Percentiles rank a stretch among this genome's conserved stretches.
Conservation (phyloP, 2,797 vertebrate genomes). For the Rhincodon typus region DNA sequence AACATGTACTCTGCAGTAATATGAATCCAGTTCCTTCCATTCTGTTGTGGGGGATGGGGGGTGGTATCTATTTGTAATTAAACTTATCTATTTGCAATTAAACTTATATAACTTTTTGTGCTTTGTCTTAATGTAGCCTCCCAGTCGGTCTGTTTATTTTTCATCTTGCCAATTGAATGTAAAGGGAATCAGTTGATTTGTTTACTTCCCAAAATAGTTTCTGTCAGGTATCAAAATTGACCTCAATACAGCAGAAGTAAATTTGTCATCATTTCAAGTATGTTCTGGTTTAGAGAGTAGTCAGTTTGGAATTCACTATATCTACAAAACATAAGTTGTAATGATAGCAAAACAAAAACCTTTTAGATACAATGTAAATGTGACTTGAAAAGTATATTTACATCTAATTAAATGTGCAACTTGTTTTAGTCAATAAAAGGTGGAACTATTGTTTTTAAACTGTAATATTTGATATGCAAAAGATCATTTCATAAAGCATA, state of each 20-base stretch:
- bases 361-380: neutral
- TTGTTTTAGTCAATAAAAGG: neutral
- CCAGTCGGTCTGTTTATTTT: conserved; percentile 9
- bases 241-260: neutral
- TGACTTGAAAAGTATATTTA: neutral
- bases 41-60: neutral
- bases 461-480: neutral
- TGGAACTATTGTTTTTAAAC: neutral
- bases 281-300: neutral
- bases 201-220: neutral
- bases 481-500: neutral
- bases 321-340: neutral
- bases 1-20: neutral
- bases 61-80: neutral
- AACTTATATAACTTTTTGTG: neutral
- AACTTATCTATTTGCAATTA: no score
- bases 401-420: neutral
- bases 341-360: neutral
- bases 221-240: neutral
- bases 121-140: neutral
- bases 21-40: neutral
- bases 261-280: neutral
- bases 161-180: conserved; percentile 1
- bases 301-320: neutral
- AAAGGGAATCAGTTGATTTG: conserved; percentile 7